Conservation (phyloP, 2,888 invertebrate species). For the Anoncus sp. region DNA sequence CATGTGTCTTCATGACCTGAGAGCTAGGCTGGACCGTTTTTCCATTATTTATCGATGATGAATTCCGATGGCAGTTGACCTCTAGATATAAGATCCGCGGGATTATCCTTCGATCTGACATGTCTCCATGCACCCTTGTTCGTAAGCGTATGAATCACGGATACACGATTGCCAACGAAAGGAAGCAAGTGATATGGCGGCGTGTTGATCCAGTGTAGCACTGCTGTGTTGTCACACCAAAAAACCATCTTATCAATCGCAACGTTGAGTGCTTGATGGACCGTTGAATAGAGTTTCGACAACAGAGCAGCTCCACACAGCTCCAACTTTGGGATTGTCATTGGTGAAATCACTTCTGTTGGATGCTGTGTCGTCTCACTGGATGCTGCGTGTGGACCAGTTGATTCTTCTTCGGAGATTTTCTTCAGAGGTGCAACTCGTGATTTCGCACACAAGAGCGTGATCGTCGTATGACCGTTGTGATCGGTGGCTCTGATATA, state of each 20-base stretch:
- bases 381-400: constrained; percentile 7
- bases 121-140: constrained; percentile 49
- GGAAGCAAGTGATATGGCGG: constrained; percentile 40
- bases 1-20: constrained; percentile 8
- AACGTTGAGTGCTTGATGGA: background rate
- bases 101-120: constrained; percentile 58
- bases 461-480: background rate
- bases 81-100: constrained; percentile 62
- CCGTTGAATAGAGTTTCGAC: background rate
- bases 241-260: background rate
- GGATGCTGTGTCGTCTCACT: background rate
- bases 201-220: constrained; percentile 56
- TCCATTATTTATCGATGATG: background rate
- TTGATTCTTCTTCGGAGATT: background rate
- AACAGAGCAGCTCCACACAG: constrained; percentile 34
- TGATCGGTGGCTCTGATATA: constrained; percentile 19
- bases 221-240: constrained; percentile 55
- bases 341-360: background rate
- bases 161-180: constrained; percentile 59
- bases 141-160: constrained; percentile 49
- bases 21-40: constrained; percentile 48
- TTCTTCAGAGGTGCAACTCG: constrained; percentile 33
- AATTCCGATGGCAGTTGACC: constrained; percentile 47
- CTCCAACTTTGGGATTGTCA: constrained; percentile 39
- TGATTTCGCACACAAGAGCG: constrained; percentile 25